Base-by-base conservation (phyloP, 1,140 invertebrate genomes). In the Cyrtorhinus lividipennis region DNA sequence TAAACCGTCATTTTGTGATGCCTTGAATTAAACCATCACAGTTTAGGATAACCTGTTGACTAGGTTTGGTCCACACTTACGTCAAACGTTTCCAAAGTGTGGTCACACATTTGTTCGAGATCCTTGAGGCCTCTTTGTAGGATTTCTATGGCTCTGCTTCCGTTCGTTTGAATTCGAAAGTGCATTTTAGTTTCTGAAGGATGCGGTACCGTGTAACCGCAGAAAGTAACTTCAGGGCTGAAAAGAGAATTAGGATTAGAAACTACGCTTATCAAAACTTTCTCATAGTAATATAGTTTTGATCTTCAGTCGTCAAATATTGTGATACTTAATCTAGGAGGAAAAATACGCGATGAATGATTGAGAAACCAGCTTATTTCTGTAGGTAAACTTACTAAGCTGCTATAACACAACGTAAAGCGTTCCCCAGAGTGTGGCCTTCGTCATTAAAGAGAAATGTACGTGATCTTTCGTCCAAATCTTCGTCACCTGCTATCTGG, bases 141-240 rank as follows among this genome's bases (percentile, higher is more conserved):
- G 62, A 87, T 76, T 71, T 88, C 85, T 22, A 87, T 72, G 1
- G 86, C 86, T 58, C 76, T 73, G 23, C 66, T 48, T 56, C 80
- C 80, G 64, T 80, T 78, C 15, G 88, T 81, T 76, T 94, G 90
- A 69, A 94, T 91, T 60, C 89, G 80, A 59, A 95, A 85, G 69
- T 92, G 86, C 75, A 94, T 86, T 72, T 88, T 88, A n/a, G 81
- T 77, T 75, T 94, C 90, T 27, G 87, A 83, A 20, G 92, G 90
- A 80, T 94, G 91, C 8, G 90, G 89, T 12, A 93, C 83, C 12
- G 88, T 90, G 69, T 94, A 93, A 2, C 88, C 90, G 75, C 90
- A 93, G 72, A 92, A 90, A 60, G 86, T 76, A 5, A 93, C 88
- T 72, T 90, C 84, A n/a, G 85, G 82, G 74, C 86, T 88, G 65